Evolutionary conservation across 2,888 invertebrate genomes (phyloP), one percentile per base, ranked within the genome.

Genomic region (Gryllus longicercus): DNA sequence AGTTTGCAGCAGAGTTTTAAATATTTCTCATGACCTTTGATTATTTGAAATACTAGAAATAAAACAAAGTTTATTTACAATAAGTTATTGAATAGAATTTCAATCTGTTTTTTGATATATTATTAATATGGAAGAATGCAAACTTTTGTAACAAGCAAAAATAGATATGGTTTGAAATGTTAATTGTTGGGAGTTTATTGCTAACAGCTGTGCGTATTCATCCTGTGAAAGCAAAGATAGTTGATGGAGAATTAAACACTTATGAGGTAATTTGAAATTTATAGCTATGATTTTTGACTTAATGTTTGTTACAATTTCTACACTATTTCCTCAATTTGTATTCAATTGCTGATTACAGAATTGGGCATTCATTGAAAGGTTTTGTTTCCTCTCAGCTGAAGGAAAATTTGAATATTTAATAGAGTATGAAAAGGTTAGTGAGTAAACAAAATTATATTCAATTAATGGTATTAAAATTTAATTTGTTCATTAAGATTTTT

Each of bases 301-400:
- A 63, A 63, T 63, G 8, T 14, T 63, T 38, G 8, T 38, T 38
- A 38, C 8, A 38, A 38, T 38, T 38, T 38, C 38, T 38, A 5
- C 38, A 38, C 38, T 38, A 38, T 38, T 38, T 38, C 8, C 38
- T 38, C 38, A 38, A 38, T 38, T 38, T 1, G 0, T 38, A 38
- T 38, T 38, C 38, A 38, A 38, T 38, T 38, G 8, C 8, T 38
- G 8, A 38, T 38, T 38, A 76, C 86, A 95, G 94, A 93, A 92
- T 85, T 95, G 96, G 96, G 91, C 92, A 2, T 97, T 96, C 86
- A 87, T 97, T 11, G 91, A 96, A 11, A 90, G 97, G 83, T 97
- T 97, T 86, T 97, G 97, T 86, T 97, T 97, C 85, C 88, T 96
- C 16, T 95, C 96, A 0, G 89, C 94, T 78, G 91, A 93, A 79